Conservation (phyloP, 2,797 vertebrate genomes). For the Anguilla pacifica region DNA sequence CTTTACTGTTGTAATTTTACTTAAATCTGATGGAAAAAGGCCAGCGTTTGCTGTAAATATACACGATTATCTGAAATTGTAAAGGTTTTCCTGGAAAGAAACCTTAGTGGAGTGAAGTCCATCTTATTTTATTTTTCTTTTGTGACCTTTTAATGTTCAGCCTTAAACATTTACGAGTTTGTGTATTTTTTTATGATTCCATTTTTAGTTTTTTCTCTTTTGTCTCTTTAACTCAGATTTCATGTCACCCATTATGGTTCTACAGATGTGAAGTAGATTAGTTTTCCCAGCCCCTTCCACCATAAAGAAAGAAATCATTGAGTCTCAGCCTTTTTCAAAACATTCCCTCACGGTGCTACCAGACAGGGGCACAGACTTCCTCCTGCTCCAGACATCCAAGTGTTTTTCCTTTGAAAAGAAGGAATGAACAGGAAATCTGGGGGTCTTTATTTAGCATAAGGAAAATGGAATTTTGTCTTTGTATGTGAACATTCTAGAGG, state of each 20-base stretch:
- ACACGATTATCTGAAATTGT: slow-evolving; percentile 12
- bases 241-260: slow-evolving; percentile 51
- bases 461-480: not conserved
- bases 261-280: slow-evolving; percentile 76
- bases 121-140: not conserved
- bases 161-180: not conserved
- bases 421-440: slow-evolving; percentile 57
- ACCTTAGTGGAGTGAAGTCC: not conserved
- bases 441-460: not conserved
- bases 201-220: not conserved
- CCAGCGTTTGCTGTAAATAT: not conserved
- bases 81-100: not conserved
- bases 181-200: not conserved
- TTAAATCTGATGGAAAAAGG: not conserved
- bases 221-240: slow-evolving; percentile 33
- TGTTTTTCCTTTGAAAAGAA: slow-evolving; percentile 48
- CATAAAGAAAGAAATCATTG: slow-evolving; percentile 75
- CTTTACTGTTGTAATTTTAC: not conserved
- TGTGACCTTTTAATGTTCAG: not conserved
- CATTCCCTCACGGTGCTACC: slow-evolving; percentile 53
- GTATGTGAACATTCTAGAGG: slow-evolving; percentile 15
- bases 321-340: slow-evolving; percentile 61
- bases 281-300: slow-evolving; percentile 54
- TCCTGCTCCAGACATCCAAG: slow-evolving; percentile 61
- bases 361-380: slow-evolving; percentile 61